Conservation (phyloP, 2,113 vertebrate species). For the rat (Rattus norvegicus) region GRCr8 NC_086023.1:145457501-145458000, state of each 20-base stretch:
- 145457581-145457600: not conserved
- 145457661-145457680: not conserved
- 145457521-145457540: not conserved
- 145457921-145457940: not conserved
- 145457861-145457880: constrained; percentile 27
- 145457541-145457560: not conserved
- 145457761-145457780: not conserved
- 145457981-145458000: constrained; percentile 18
- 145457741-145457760: not conserved
- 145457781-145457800: not conserved
- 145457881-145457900: not conserved
- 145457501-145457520: not conserved
- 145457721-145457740: not conserved
- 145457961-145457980: constrained; percentile 10
- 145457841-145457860: not conserved
- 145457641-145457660: not conserved
- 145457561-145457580: not conserved
- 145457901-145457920: not conserved
- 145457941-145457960: not conserved
- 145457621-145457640: not conserved
- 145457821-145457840: constrained; percentile 18
- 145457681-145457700: not conserved
- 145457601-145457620: not conserved
- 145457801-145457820: not conserved
- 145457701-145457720: not conserved